Evolutionary conservation across 2,888 invertebrate species (phyloP), one percentile per base, ranked within the genome.

Genomic region (Zhengitettix transpicula): DNA sequence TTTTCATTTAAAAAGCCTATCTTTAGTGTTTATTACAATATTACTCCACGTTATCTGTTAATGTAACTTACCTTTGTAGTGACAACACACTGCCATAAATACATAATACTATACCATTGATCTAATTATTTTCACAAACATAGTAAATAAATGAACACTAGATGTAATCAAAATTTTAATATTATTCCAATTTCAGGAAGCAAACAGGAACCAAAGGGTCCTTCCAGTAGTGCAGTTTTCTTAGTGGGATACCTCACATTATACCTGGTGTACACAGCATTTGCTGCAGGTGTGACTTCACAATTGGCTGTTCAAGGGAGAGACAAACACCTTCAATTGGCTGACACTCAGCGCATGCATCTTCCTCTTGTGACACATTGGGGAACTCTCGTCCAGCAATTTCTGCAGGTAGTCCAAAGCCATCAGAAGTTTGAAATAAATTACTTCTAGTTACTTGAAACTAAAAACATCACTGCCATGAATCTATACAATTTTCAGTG

Each of bases 231-330:
- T 41, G 51, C 61, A 0, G 68, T 71, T 40, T 71, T 71, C 59
- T 65, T 71, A 14, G 57, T 68, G 40, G 71, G 71, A 12, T 71
- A 71, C 58, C 42, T 70, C 16, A 68, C 65, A 60, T 65, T 70
- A 1, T 71, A 71, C 64, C 62, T 71, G 42, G 60, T 71, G 7
- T 71, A 71, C 57, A 71, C 71, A 1, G 70, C 69, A 40, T 71
- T 71, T 62, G 69, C 71, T 40, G 71, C 71, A 9, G 70, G 69
- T 28, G 71, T 71, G 51, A 71, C 71, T 9, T 71, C 71, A 3
- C 63, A 70, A 44, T 62, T 71, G 40, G 63, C 71, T 28, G 68
- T 69, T 60, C 67, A 70, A 61, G 66, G 65, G 40, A 60, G 65
- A 56, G 63, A 61, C 51, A 61, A 61, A 28, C 59, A 66, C 55